Evolutionary conservation across 2,888 invertebrate genomes (phyloP).

Genomic region (Melipona beecheii): DNA sequence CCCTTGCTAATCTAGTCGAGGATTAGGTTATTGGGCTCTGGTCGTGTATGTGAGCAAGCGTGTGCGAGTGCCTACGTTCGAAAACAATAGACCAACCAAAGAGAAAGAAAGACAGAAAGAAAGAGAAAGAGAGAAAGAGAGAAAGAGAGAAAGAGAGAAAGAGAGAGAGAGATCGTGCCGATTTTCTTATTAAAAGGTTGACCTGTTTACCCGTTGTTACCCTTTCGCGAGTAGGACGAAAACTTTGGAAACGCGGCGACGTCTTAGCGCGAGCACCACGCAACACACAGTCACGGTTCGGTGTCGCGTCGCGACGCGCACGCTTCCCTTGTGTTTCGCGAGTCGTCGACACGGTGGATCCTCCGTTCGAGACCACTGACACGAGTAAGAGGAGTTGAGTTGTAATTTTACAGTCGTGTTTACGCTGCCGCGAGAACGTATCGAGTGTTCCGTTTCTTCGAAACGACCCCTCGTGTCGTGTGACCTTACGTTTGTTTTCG

Average conservation of each 20-base stretch:
- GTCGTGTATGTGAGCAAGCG: conserved; percentile 36
- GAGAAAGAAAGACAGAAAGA: neutral
- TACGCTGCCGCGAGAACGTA: conserved; percentile 20
- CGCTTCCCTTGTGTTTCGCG: conserved; percentile 34
- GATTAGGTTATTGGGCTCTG: conserved; percentile 66
- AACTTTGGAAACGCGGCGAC: conserved; percentile 15
- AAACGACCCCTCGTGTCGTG: conserved; percentile 22
- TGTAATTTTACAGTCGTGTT: conserved; percentile 31
- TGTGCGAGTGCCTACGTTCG: conserved; percentile 8
- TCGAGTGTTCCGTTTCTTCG: neutral
- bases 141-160: too few relatives aligned
- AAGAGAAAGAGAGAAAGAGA: too few relatives aligned
- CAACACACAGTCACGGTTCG: neutral
- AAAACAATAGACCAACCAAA: neutral
- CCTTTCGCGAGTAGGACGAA: neutral
- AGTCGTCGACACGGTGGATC: conserved; percentile 27
- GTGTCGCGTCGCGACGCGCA: conserved; percentile 30
- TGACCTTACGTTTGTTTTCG: conserved; percentile 26
- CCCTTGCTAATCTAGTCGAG: conserved; percentile 67
- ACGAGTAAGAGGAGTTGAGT: conserved; percentile 33
- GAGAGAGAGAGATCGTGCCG: neutral
- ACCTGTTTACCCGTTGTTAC: too few relatives aligned
- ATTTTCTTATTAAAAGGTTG: neutral
- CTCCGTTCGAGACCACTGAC: conserved; percentile 29
- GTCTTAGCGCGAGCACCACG: neutral